phyloP scores from a whole-genome alignment of 2,113 vertebrate species.

The Fulica atra region DNA sequence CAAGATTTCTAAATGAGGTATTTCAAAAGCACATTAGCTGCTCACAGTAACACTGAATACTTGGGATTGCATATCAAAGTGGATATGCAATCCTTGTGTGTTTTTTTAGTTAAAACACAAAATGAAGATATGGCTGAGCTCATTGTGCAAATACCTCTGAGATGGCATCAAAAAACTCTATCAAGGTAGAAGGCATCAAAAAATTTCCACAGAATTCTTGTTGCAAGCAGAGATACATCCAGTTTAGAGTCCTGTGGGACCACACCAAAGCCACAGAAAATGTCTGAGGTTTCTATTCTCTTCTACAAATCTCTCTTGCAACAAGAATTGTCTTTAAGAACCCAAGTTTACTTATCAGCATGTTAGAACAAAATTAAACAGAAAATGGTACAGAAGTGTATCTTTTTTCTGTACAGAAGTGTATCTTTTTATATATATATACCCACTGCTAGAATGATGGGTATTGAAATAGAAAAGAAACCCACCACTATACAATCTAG shows the following conservation, averaged over 20 bases:
- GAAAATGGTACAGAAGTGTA: not conserved
- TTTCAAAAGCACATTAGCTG: not conserved
- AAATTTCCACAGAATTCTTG: not conserved
- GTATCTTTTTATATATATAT: too few relatives aligned
- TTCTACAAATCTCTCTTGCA: not conserved
- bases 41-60: not conserved
- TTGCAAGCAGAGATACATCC: not conserved
- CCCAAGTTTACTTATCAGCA: not conserved
- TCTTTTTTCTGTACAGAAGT: not conserved
- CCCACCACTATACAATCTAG: not conserved
- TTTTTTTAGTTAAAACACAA: not conserved
- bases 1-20: not conserved
- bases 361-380: not conserved
- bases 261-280: not conserved
- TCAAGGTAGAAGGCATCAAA: not conserved
- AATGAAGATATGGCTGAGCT: not conserved
- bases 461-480: not conserved
- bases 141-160: not conserved
- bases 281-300: not conserved
- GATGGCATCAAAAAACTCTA: not conserved
- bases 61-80: not conserved
- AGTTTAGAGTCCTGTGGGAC: not conserved
- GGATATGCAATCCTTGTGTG: not conserved
- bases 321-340: not conserved
- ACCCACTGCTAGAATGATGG: accelerated